These are phyloP conservation scores for Glandiceps talaboti DNA, from an alignment of 53 echinoderm and acorn worm genomes.

Conservation along the genomic window DNA sequence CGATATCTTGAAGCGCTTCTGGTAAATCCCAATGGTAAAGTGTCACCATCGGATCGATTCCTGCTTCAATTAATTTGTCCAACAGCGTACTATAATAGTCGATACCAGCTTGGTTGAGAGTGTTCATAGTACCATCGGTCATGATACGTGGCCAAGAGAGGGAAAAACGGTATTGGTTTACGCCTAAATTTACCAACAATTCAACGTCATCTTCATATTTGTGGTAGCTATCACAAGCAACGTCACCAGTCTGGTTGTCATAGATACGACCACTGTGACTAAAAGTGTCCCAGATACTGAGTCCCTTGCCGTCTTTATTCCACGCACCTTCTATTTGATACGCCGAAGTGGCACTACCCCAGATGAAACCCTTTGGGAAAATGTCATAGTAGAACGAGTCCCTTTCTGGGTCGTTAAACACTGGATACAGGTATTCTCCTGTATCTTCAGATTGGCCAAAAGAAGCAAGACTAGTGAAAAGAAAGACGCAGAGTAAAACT, in stretches of 20 bases:
- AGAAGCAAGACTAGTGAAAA: no score
- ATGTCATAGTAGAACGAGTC: conserved; percentile 45
- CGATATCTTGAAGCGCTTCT: conserved; percentile 39
- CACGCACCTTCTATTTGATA: conserved; percentile 92
- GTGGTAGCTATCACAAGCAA: conserved; percentile 93
- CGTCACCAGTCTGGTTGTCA: conserved; percentile 53
- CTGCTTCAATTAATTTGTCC: conserved; percentile 43
- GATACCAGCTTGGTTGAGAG: conserved; percentile 47
- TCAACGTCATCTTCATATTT: conserved; percentile 56
- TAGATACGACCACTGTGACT: conserved; percentile 24
- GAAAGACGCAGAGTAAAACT: no score
- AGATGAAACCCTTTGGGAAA: conserved; percentile 59
- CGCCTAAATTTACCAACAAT: conserved; percentile 41
- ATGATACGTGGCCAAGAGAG: conserved; percentile 65
- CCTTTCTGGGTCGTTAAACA: conserved; percentile 71
- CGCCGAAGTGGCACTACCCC: conserved; percentile 80
- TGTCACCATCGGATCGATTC: conserved; percentile 71
- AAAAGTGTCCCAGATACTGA: conserved; percentile 84
- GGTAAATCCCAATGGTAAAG: conserved; percentile 95
- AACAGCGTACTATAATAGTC: conserved; percentile 57
- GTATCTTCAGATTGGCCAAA: no score
- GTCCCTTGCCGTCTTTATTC: conserved; percentile 81
- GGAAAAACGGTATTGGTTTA: conserved; percentile 77
- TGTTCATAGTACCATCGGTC: conserved; percentile 39
- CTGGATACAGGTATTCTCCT: conserved; percentile 70